Evolutionary conservation across 2,888 invertebrate genomes (phyloP).

Genomic region (Portevinia maculata): DNA sequence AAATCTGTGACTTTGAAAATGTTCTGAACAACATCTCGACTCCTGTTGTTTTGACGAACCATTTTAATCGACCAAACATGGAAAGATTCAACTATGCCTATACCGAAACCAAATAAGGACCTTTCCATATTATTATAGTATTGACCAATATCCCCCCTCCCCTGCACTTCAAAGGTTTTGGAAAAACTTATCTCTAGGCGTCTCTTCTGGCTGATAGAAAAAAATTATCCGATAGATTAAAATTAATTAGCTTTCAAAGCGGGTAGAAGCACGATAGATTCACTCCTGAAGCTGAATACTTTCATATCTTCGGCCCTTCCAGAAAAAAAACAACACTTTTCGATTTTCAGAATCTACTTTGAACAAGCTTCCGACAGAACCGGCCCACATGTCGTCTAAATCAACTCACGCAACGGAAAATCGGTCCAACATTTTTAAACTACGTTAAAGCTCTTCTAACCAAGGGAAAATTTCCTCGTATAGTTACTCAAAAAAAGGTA

Average conservation of each 20-base stretch:
- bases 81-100: slow-evolving; percentile 10
- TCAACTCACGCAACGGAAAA: no score
- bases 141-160: slow-evolving; percentile 40
- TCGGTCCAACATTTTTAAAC: no score
- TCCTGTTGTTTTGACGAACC: no score
- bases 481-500: not conserved
- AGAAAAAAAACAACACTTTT: slow-evolving; percentile 33
- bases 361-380: slow-evolving; percentile 21
- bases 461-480: no score
- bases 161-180: slow-evolving; percentile 33
- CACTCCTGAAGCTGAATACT: slow-evolving; percentile 47
- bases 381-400: no score
- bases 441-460: no score
- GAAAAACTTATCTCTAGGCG: slow-evolving; percentile 48
- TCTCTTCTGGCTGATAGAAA: slow-evolving; percentile 28
- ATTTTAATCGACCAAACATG: slow-evolving; percentile 18
- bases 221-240: slow-evolving; percentile 30
- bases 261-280: slow-evolving; percentile 31
- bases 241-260: slow-evolving; percentile 54
- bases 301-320: slow-evolving; percentile 35
- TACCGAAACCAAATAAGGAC: slow-evolving; percentile 28
- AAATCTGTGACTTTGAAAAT: no score
- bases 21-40: no score
- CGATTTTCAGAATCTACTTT: slow-evolving; percentile 6
- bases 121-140: slow-evolving; percentile 15